Base-by-base conservation (phyloP, 2,888 invertebrate species). In the Hipparchia sbordonii region DNA sequence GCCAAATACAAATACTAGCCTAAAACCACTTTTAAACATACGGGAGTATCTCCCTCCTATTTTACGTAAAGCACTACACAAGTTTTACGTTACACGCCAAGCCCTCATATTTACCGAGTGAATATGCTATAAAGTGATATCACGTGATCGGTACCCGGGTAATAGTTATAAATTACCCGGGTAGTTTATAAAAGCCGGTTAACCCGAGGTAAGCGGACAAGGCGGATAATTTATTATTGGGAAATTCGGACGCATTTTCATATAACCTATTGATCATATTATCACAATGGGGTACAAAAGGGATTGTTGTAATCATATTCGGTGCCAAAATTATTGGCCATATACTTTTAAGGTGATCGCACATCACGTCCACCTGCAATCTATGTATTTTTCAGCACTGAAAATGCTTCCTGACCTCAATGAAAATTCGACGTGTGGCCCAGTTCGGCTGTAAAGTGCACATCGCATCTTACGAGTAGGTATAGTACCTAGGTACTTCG, bases 121-220 rank as follows among this genome's bases (percentile, higher is more conserved):
- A 92, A 92, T 91, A 91, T 86, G 90, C 92, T 89, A 92, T 92
- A 92, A 92, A 92, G 91, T 92, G 91, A 93, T 92, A 92, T 91
- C 92, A 91, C 92, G 89, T 92, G 93, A 93, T 92, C 92, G 92
- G 88, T 90, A 89, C 88, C 85, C 86, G 90, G 91, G 92, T 93
- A 92, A 92, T 93, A 92, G 93, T 93, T 93, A 93, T 93, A 93
- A 93, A 93, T 92, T 93, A 93, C 91, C 85, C 82, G 88, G 91
- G 90, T 92, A 92, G 91, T 93, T 93, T 93, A 93, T 93, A 93
- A 93, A 93, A 92, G 92, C 93, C 92, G 91, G 92, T 93, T 93
- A 93, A 92, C 93, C 92, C 90, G 90, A 91, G 92, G 93, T 93
- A 92, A 91, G 91, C 90, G 92, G 91, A 92, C 93, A 91, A 89